Evolutionary conservation across 2,888 invertebrate species (phyloP), one percentile per base, ranked within the genome.

Genomic region (Eugnorisma glareosa): DNA sequence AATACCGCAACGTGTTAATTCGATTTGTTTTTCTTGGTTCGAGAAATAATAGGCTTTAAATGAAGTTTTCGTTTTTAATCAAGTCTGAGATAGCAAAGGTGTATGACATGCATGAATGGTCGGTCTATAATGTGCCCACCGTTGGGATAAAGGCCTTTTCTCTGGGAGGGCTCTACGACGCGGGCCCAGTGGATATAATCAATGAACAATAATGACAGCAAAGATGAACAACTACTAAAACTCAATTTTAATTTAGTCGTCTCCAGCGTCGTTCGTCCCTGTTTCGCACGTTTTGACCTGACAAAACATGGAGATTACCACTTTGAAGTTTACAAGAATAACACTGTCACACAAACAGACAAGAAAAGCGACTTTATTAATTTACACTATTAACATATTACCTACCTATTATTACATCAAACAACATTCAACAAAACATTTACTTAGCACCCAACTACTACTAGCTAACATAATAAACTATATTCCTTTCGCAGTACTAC

Each of bases 1-100:
- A 82, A 68, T 85, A 77, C 37, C 73, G 66, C 28, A 73, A 70
- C 43, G 69, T 63, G 66, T 67, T 67, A 76, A 85, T 18, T 63
- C n/a, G 63, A 73, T 69, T 72, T 61, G 37, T 45, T 73, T 64
- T 71, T 54, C 35, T 59, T 11, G 37, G 11, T 63, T 48, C 5
- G 15, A 63, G 37, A 54, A 64, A 35, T 73, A 21, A 28, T 24
- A 7, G n/a, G 11, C 37, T 45, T n/a, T 37, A 10, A 71, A 28
- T 43, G 0, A 35, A 35, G 4, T 61, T 43, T 51, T 31, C 0
- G n/a, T 71, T 28, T 11, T 57, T 28, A 40, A 21, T 67, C 21
- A 11, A 4, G 21, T 61, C 21, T 35, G 21, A 21, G 59, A 21
- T 35, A 18, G 15, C 18, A 31, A 8, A 31, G 0, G 6, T n/a